These are phyloP conservation scores for Nomada hirtipes DNA, from an alignment of 2,888 invertebrate genomes.

Conservation along the genomic window DNA sequence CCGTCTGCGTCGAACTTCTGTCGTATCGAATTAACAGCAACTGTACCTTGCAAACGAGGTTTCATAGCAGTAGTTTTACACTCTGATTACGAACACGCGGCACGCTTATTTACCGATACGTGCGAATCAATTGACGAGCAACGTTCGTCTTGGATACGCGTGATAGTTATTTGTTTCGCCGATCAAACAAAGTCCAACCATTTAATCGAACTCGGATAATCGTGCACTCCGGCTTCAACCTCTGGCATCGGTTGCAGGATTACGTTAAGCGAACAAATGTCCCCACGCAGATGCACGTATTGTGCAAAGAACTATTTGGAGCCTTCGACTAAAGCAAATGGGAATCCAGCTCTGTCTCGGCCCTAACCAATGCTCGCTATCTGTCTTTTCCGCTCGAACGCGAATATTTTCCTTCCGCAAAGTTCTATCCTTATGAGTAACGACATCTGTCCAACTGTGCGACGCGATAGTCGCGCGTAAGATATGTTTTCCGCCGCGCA, in stretches of 20 bases:
- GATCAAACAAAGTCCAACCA: no score
- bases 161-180: no score
- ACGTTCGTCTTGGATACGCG: no score
- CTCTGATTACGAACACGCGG: no score
- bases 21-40: conserved; percentile 32
- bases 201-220: no score
- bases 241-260: not conserved
- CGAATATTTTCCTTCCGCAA: conserved; percentile 36
- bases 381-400: conserved; percentile 59
- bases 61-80: not conserved
- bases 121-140: no score
- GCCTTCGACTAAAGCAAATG: conserved; percentile 41
- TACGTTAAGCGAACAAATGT: not conserved
- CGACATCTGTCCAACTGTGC: conserved; percentile 63
- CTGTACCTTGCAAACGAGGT: not conserved
- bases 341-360: conserved; percentile 49
- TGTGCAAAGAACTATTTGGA: conserved; percentile 21
- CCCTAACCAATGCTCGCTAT: conserved; percentile 18
- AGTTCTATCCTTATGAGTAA: conserved; percentile 63
- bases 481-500: conserved; percentile 29
- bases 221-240: no score
- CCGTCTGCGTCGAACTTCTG: not conserved
- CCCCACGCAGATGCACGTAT: not conserved
- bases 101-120: no score
- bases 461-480: conserved; percentile 12